Conservation (phyloP, 1,140 invertebrate species). For the Trichoplusia ni region DNA sequence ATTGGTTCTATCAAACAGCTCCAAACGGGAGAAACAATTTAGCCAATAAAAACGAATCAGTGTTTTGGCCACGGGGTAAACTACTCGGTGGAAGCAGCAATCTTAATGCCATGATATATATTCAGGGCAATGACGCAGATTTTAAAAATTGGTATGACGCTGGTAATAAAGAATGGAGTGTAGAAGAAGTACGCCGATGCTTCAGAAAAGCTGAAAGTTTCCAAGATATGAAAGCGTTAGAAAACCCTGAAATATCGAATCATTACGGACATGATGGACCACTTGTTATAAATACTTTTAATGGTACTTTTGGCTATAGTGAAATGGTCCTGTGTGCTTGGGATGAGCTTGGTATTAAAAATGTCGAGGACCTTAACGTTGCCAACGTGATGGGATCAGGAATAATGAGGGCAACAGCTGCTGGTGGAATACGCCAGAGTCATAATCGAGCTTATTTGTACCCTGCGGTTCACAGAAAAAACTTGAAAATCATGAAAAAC, state of each 20-base stretch:
- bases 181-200: constrained; percentile 48
- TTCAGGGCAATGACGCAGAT: constrained; percentile 83
- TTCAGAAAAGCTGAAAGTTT: constrained; percentile 44
- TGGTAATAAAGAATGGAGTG: constrained; percentile 85
- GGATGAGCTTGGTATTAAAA: constrained; percentile 50
- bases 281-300: constrained; percentile 41
- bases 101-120: constrained; percentile 87
- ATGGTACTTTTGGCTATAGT: constrained; percentile 39
- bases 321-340: constrained; percentile 60
- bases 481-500: constrained; percentile 85
- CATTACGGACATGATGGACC: constrained; percentile 41
- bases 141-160: constrained; percentile 84
- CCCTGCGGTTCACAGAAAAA: constrained; percentile 80
- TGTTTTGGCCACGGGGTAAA: constrained; percentile 78
- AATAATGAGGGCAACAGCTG: constrained; percentile 60
- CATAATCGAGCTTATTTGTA: constrained; percentile 83
- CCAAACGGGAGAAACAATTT: background rate
- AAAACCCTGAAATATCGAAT: constrained; percentile 19
- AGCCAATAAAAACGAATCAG: background rate
- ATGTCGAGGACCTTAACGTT: constrained; percentile 54
- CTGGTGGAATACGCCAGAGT: constrained; percentile 83
- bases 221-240: constrained; percentile 30
- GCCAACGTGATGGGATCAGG: constrained; percentile 65
- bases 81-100: constrained; percentile 84
- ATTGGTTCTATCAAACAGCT: background rate